These are phyloP conservation scores for Gadus chalcogrammus DNA, from an alignment of 2,113 vertebrate genomes.

Conservation along the genomic window DNA sequence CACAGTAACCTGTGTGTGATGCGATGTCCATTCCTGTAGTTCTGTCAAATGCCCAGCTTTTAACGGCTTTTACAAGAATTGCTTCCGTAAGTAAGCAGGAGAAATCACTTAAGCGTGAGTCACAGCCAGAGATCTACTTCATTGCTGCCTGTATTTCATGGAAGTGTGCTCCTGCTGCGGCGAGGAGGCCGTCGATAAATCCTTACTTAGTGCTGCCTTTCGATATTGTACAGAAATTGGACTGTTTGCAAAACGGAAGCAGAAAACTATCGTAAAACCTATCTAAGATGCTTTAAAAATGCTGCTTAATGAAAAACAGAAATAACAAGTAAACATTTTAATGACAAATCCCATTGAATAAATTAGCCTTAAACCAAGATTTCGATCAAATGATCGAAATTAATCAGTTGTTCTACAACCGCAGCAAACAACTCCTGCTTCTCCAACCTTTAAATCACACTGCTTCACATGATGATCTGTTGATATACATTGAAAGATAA, in stretches of 20 bases:
- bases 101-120: conserved; percentile 51
- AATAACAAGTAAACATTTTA: no score
- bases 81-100: conserved; percentile 14
- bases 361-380: no score
- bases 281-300: no score
- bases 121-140: conserved; percentile 36
- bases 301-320: no score
- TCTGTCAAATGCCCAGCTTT: conserved; percentile 14
- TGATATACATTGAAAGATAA: no score
- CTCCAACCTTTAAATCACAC: no score
- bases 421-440: no score
- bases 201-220: conserved; percentile 53
- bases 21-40: conserved; percentile 14
- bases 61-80: conserved; percentile 45
- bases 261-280: conserved; percentile 33
- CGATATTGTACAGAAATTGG: conserved; percentile 27
- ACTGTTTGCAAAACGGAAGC: conserved; percentile 24
- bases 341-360: no score
- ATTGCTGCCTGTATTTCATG: conserved; percentile 52
- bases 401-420: no score
- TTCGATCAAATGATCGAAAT: no score
- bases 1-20: background rate
- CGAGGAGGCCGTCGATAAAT: conserved; percentile 50
- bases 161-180: conserved; percentile 30
- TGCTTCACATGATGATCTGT: no score